Conservation (phyloP, 2,888 invertebrate species). For the Drosophila niveifrons region DNA sequence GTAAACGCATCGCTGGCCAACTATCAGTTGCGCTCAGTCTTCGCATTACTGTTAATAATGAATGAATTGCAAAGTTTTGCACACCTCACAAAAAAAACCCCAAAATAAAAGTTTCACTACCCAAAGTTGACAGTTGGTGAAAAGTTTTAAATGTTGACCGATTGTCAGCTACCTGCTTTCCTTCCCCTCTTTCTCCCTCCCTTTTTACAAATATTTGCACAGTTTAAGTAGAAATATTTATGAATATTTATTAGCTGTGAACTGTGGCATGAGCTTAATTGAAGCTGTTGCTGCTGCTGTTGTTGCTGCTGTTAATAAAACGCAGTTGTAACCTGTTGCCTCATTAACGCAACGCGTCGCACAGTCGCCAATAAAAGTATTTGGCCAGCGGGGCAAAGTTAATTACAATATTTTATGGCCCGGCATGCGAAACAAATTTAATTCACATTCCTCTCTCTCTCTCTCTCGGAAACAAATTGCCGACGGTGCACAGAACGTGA, state of each 20-base stretch:
- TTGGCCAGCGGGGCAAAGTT: constrained; percentile 59
- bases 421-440: constrained; percentile 43
- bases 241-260: constrained; percentile 73
- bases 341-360: constrained; percentile 54
- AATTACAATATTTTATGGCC: constrained; percentile 72
- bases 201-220: constrained; percentile 3
- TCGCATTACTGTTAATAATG: constrained; percentile 58
- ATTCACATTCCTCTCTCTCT: constrained; percentile 25
- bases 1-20: constrained; percentile 25
- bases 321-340: constrained; percentile 71
- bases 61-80: constrained; percentile 57
- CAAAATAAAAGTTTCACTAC: constrained; percentile 16
- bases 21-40: constrained; percentile 16
- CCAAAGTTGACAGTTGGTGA: constrained; percentile 28
- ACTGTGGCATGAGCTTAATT: constrained; percentile 39
- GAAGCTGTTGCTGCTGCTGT: constrained; percentile 18
- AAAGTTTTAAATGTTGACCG: constrained; percentile 49
- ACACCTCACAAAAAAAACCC: constrained; percentile 27
- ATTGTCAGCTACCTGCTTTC: not conserved
- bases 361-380: constrained; percentile 38
- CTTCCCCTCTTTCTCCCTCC: too few species aligned
- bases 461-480: constrained; percentile 42
- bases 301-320: constrained; percentile 31
- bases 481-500: constrained; percentile 45
- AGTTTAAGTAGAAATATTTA: constrained; percentile 50